Conservation (phyloP, 2,888 invertebrate genomes). For the Andrena chrysosceles region DNA sequence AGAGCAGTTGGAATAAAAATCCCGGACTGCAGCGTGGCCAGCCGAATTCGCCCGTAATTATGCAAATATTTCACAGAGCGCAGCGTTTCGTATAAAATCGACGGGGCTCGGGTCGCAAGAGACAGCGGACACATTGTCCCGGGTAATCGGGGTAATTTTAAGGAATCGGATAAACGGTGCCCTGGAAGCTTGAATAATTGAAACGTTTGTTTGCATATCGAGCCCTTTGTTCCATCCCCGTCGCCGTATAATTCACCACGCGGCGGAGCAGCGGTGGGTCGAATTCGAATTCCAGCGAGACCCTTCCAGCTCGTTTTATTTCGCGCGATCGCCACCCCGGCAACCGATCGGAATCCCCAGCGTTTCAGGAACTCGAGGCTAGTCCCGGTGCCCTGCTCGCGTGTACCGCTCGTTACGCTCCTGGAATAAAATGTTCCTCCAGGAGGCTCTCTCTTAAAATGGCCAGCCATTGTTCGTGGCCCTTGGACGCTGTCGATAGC, state of each 20-base stretch:
- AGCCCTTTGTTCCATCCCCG: slow-evolving; percentile 52
- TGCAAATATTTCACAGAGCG: slow-evolving; percentile 43
- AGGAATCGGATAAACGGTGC: slow-evolving; percentile 60
- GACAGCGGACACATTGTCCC: slow-evolving; percentile 42
- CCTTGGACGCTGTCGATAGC: slow-evolving; percentile 65
- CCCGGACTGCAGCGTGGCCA: not conserved
- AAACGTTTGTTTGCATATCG: slow-evolving; percentile 72
- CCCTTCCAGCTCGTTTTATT: slow-evolving; percentile 52
- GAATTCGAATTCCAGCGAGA: slow-evolving; percentile 56
- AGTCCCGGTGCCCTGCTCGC: slow-evolving; percentile 34
- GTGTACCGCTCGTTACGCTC: slow-evolving; percentile 65
- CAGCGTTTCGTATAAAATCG: slow-evolving; percentile 34
- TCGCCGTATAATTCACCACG: slow-evolving; percentile 58
- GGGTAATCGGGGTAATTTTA: slow-evolving; percentile 64
- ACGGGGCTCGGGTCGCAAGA: slow-evolving; percentile 15
- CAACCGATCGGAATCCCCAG: slow-evolving; percentile 59
- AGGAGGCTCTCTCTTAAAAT: slow-evolving; percentile 64
- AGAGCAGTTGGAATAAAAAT: not conserved
- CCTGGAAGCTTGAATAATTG: slow-evolving; percentile 63
- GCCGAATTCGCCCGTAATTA: slow-evolving; percentile 37
- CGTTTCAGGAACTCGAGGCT: slow-evolving; percentile 62
- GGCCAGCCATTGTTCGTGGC: slow-evolving; percentile 69
- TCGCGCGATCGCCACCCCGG: slow-evolving; percentile 30
- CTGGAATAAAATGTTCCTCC: slow-evolving; percentile 67
- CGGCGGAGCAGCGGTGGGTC: slow-evolving; percentile 47